These are phyloP conservation scores for Campaea margaritaria DNA, from an alignment of 2,888 invertebrate species.

Conservation along the genomic window DNA sequence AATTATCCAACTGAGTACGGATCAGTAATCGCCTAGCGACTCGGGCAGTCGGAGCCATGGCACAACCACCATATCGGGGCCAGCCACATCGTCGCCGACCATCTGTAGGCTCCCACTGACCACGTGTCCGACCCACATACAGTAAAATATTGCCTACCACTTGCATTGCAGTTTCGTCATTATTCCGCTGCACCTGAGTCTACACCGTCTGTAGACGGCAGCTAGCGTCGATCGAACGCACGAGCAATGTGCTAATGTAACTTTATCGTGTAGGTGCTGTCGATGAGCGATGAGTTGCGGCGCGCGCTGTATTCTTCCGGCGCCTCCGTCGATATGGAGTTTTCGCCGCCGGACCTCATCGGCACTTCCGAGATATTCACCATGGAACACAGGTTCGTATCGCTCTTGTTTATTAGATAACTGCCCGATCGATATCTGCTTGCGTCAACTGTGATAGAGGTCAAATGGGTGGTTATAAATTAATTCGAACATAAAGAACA, in stretches of 20 bases:
- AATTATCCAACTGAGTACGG: no score
- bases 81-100: neutral
- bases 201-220: slow-evolving; percentile 9
- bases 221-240: neutral
- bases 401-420: no score
- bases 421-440: no score
- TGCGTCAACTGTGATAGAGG: no score
- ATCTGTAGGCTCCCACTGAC: slow-evolving; percentile 1
- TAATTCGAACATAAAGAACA: no score
- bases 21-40: no score
- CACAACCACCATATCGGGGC: neutral
- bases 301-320: slow-evolving; percentile 91
- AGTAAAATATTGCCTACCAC: neutral
- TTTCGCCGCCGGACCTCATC: slow-evolving; percentile 95
- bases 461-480: no score
- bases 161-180: slow-evolving; percentile 13
- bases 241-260: slow-evolving; percentile 24
- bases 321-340: slow-evolving; percentile 93
- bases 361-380: slow-evolving; percentile 95
- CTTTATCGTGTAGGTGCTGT: slow-evolving; percentile 88
- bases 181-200: slow-evolving; percentile 20
- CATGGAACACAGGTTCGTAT: slow-evolving; percentile 90
- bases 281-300: slow-evolving; percentile 96
- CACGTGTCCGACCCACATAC: slow-evolving; percentile 11
- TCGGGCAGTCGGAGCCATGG: neutral